Evolutionary conservation across 2,797 vertebrate species (phyloP).

Genomic region (Cirrhinus molitorella): DNA sequence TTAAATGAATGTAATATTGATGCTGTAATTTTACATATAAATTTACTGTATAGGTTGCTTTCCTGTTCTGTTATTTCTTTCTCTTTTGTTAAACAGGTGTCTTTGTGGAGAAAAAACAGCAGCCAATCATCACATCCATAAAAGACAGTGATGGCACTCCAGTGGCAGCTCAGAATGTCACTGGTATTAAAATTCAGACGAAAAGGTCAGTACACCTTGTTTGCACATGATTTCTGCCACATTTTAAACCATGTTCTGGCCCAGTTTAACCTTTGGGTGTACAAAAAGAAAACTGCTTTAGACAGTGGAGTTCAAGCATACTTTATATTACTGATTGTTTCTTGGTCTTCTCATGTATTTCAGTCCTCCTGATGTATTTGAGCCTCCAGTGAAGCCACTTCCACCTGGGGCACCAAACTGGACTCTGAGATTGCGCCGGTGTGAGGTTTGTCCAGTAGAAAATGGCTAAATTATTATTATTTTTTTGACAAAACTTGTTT

Average conservation of each 20-base stretch:
- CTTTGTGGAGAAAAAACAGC: slow-evolving; percentile 34
- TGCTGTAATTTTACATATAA: not conserved
- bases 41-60: not conserved
- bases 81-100: slow-evolving; percentile 13
- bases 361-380: slow-evolving; percentile 69
- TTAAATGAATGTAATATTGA: not conserved
- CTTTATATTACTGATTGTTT: not conserved
- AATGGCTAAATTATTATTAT: not conserved
- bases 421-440: slow-evolving; percentile 80
- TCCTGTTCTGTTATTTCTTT: slow-evolving; percentile 2
- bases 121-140: not conserved
- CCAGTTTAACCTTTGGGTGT: not conserved
- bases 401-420: slow-evolving; percentile 79
- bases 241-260: not conserved
- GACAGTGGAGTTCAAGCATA: not conserved
- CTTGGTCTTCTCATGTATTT: not conserved
- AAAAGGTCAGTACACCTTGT: slow-evolving; percentile 36
- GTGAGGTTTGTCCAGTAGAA: slow-evolving; percentile 76
- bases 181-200: slow-evolving; percentile 8
- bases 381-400: slow-evolving; percentile 75
- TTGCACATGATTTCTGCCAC: not conserved
- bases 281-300: not conserved
- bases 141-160: slow-evolving; percentile 16
- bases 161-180: slow-evolving; percentile 15
- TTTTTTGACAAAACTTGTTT: not conserved